Evolutionary conservation across 2,888 invertebrate genomes (phyloP).

Genomic region (Globia sparganii): DNA sequence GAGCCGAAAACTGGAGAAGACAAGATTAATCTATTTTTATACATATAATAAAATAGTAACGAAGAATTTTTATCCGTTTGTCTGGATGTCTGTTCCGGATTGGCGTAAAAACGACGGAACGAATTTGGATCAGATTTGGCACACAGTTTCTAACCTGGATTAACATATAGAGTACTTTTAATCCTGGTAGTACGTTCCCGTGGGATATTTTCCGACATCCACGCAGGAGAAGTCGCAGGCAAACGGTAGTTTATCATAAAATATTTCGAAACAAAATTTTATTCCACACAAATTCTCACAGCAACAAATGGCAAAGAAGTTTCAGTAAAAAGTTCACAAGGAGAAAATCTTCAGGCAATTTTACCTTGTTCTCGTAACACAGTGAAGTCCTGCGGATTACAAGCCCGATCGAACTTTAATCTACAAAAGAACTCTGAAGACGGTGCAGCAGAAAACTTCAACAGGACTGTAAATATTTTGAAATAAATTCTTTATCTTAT

Average conservation of each 20-base stretch:
- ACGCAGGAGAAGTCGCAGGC: neutral
- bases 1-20: slow-evolving; percentile 25
- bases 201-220: neutral
- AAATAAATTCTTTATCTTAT: slow-evolving; percentile 18
- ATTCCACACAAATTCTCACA: neutral
- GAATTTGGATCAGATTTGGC: neutral
- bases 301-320: slow-evolving; percentile 24
- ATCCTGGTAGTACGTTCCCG: neutral
- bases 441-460: slow-evolving; percentile 21
- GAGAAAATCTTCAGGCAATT: slow-evolving; percentile 25
- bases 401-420: slow-evolving; percentile 54
- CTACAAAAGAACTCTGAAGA: slow-evolving; percentile 24
- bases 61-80: too few species aligned
- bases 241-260: neutral
- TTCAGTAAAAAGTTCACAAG: slow-evolving; percentile 19
- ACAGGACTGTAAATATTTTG: slow-evolving; percentile 34
- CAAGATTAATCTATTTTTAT: neutral
- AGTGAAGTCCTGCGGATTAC: slow-evolving; percentile 42
- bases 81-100: neutral
- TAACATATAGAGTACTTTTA: neutral
- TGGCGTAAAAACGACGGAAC: neutral
- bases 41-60: neutral
- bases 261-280: neutral
- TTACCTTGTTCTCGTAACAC: slow-evolving; percentile 31
- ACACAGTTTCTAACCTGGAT: neutral